Percentiles rank a stretch among this genome's conserved stretches.
phyloP scores from a whole-genome alignment of 2,113 vertebrate species.

The Protobothrops mucrosquamatus region DNA sequence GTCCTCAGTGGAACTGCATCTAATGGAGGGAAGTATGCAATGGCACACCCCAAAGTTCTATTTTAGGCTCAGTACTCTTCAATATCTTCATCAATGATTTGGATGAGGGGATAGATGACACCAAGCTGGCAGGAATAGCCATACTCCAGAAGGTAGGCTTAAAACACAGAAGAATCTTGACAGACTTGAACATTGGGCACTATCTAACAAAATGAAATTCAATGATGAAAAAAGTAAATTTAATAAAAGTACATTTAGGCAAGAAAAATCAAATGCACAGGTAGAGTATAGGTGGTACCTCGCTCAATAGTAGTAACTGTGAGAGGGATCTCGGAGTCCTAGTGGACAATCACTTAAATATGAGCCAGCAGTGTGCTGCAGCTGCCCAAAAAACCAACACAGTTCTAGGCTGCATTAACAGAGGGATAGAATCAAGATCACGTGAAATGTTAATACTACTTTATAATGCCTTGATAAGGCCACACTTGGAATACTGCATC shows the following conservation, averaged over 20 bases:
- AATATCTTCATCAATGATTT: not conserved
- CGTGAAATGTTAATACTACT: too few species aligned
- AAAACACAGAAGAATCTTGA: not conserved
- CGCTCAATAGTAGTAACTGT: too few species aligned
- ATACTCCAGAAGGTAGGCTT: not conserved
- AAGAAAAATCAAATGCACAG: not conserved
- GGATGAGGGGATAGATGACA: not conserved
- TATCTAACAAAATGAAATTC: not conserved
- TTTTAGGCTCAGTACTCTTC: not conserved
- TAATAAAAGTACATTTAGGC: not conserved
- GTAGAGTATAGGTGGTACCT: too few species aligned
- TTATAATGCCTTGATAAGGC: too few species aligned
- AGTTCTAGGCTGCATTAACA: too few species aligned
- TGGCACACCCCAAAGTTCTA: not conserved
- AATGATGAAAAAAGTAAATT: too few species aligned
- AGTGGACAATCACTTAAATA: too few species aligned
- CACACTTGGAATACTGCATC: too few species aligned
- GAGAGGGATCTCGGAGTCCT: too few species aligned
- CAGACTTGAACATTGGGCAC: not conserved
- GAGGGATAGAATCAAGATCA: too few species aligned
- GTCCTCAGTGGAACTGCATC: not conserved
- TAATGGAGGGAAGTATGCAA: not conserved
- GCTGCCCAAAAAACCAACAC: too few species aligned
- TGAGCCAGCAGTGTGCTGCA: too few species aligned
- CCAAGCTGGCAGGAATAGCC: not conserved